Evolutionary conservation across 2,888 invertebrate genomes (phyloP).

Genomic region (Osmoderma eremita): DNA sequence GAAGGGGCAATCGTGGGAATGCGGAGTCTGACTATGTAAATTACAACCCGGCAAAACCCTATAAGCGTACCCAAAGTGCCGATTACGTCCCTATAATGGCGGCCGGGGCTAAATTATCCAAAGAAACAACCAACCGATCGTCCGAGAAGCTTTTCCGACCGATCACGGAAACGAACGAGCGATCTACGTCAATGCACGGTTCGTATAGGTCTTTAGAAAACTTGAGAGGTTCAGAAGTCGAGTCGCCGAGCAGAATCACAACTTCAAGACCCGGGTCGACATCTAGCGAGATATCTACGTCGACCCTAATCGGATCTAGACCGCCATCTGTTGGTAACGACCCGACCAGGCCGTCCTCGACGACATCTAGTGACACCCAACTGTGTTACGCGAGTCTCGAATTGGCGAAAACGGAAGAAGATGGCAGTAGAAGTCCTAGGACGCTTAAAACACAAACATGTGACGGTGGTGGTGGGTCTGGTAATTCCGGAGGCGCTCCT

Average conservation of each 20-base stretch:
- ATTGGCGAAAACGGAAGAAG: conserved; percentile 64
- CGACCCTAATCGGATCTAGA: conserved; percentile 60
- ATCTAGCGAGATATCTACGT: conserved; percentile 59
- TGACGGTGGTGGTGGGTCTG: conserved; percentile 50
- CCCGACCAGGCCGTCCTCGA: conserved; percentile 55
- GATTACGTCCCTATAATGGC: conserved; percentile 37
- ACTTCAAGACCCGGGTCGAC: conserved; percentile 59
- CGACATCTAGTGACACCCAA: conserved; percentile 57
- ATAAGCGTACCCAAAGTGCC: conserved; percentile 50
- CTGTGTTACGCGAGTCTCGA: conserved; percentile 76
- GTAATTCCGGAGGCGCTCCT: conserved; percentile 6
- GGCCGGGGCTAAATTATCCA: conserved; percentile 46
- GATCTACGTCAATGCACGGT: conserved; percentile 47
- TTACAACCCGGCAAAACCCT: conserved; percentile 55
- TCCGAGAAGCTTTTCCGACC: conserved; percentile 53
- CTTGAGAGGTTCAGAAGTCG: conserved; percentile 41
- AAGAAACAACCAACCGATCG: conserved; percentile 63
- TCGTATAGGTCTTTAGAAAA: conserved; percentile 40
- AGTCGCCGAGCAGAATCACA: conserved; percentile 49
- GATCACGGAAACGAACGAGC: conserved; percentile 47
- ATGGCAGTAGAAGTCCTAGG: conserved; percentile 55
- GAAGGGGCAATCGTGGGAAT: conserved; percentile 46
- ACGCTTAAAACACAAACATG: conserved; percentile 51
- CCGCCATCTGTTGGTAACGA: conserved; percentile 61
- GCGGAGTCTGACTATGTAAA: conserved; percentile 60